Evolutionary conservation across 2,113 vertebrate genomes (phyloP).

Genomic region (Galeopterus variegatus): DNA sequence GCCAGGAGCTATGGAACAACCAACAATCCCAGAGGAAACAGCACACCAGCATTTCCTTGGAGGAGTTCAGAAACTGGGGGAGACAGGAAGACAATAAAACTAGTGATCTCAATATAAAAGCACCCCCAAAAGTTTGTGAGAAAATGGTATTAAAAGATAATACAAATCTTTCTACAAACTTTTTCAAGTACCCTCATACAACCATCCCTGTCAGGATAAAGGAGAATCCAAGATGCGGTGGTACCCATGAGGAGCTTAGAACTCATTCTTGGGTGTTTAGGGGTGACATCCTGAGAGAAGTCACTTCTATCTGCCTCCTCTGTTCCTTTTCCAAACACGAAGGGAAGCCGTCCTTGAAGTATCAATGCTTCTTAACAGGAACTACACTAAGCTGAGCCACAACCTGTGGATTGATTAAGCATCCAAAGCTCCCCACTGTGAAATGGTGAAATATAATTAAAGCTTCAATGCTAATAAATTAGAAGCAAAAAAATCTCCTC

Average conservation of each 20-base stretch:
- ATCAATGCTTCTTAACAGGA: neutral
- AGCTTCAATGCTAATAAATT: slow-evolving; percentile 65
- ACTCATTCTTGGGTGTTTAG: no score
- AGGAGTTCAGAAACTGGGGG: neutral
- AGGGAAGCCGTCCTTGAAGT: neutral
- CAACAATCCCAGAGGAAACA: neutral
- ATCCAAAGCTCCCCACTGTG: neutral
- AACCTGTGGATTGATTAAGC: slow-evolving; percentile 14
- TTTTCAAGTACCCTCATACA: no score
- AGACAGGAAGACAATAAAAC: neutral
- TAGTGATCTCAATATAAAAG: no score
- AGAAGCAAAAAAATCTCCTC: neutral
- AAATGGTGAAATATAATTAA: slow-evolving; percentile 77
- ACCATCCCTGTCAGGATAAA: fast-evolving
- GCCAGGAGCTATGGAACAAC: neutral
- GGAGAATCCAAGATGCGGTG: fast-evolving
- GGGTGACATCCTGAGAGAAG: neutral
- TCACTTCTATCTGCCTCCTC: neutral
- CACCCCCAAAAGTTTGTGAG: no score
- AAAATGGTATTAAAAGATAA: no score
- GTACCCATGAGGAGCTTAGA: neutral
- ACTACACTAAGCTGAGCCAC: neutral
- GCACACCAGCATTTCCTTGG: neutral
- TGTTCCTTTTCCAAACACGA: neutral
- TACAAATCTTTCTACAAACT: no score